Conservation (phyloP, 2,113 vertebrate genomes). For the Deroptyus accipitrinus region DNA sequence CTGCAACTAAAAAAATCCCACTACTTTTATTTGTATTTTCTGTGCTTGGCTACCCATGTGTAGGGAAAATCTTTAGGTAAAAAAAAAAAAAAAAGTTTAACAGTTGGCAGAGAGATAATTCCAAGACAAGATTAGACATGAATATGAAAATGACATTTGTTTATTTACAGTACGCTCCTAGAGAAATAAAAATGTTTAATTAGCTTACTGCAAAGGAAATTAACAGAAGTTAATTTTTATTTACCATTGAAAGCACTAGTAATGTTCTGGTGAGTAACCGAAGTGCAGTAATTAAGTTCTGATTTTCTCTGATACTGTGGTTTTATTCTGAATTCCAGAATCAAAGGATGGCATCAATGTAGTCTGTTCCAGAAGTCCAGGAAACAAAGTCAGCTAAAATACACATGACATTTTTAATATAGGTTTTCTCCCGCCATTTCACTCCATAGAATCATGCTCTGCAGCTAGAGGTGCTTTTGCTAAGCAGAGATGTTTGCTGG, state of each 20-base stretch:
- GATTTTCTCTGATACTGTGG: neutral
- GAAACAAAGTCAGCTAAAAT: neutral
- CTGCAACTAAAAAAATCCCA: neutral
- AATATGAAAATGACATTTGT: neutral
- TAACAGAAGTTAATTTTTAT: neutral
- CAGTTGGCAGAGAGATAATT: neutral
- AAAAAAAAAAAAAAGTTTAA: neutral
- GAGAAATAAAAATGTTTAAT: neutral
- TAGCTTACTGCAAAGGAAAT: neutral
- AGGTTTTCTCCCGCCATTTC: neutral
- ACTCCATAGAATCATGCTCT: neutral
- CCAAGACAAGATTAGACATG: neutral
- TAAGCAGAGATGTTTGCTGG: neutral
- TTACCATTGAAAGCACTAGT: neutral
- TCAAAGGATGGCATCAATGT: neutral
- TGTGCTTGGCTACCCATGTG: neutral
- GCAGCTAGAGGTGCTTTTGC: neutral
- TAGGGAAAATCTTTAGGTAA: neutral
- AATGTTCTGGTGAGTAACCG: neutral
- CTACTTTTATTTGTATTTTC: neutral
- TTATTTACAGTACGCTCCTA: neutral
- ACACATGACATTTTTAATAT: neutral
- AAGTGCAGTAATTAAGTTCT: neutral
- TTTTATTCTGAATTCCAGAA: neutral
- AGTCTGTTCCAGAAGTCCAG: neutral